Base-by-base conservation (phyloP, 2,113 vertebrate species). In the Verasper variegatus region DNA sequence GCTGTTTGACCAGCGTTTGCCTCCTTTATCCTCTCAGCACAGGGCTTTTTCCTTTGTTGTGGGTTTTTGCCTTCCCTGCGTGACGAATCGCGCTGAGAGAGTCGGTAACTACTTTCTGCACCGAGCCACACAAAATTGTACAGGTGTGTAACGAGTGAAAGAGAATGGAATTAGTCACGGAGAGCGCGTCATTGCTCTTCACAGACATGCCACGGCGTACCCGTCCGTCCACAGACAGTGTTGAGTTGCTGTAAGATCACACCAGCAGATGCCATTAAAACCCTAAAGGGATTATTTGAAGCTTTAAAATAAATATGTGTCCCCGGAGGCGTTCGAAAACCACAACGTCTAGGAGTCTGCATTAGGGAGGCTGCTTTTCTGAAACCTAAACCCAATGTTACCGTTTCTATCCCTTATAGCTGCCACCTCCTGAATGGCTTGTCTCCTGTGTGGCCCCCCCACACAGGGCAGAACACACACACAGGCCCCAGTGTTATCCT, bases 201-300 rank as follows among this genome's bases (percentile, higher is more conserved):
- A 63, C 45, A 81, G 78, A 45, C 78, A 64, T 80, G 54, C 64
- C 81, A 54, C 58, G 40, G 73, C 23, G 37, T 47, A 67, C 71
- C 55, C 21, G 68, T 86, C 81, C 80, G 74, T 85, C 79, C 76
- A 71, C 75, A 78, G 40, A 68, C 23, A 42, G 85, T 80, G 74
- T 81, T 60, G 35, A 51, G 63, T 79, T 85, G 73, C 82, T 60
- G 82, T 89, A 88, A 89, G 76, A 89, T 87, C 87, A 84, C 84
- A 85, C 80, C 71, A 17, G 52, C 71, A 76, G 47, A 81, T 86
- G 88, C 71, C 80, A 83, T 82, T 71, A 81, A 86, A 82, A 42
- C 65, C 79, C 47, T 78, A 35, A 64, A 76, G 81, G 69, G 81
- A 84, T 80, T 84, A 85, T 83, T 65, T 68, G 14, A 54, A 79